Evolutionary conservation across 2,113 vertebrate species (phyloP).

Genomic region (Hemichromis elongatus): DNA sequence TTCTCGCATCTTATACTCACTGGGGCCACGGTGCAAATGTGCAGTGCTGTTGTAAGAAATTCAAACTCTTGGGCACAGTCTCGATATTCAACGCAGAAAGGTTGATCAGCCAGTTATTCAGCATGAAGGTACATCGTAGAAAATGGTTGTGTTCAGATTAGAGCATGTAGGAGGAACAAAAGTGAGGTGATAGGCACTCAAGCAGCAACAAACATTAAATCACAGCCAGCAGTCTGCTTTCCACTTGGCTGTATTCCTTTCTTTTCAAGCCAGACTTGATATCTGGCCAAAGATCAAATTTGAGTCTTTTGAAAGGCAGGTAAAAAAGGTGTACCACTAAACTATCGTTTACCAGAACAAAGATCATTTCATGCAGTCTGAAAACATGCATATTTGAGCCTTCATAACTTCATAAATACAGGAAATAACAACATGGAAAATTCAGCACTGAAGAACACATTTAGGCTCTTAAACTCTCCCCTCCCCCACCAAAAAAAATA

Average conservation of each 20-base stretch:
- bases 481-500: no score
- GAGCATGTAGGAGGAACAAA: neutral
- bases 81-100: neutral
- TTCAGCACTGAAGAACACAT: neutral
- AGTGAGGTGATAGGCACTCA: neutral
- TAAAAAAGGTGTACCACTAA: neutral
- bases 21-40: neutral
- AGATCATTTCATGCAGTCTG: neutral
- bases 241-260: neutral
- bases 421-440: neutral
- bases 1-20: neutral
- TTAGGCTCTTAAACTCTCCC: neutral
- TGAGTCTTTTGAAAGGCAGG: neutral
- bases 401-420: neutral
- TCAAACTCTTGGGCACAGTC: neutral
- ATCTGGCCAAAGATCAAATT: neutral
- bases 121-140: neutral
- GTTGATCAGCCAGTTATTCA: neutral
- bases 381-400: neutral
- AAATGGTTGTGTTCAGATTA: neutral
- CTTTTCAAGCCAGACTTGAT: neutral
- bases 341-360: neutral
- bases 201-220: conserved; percentile 6
- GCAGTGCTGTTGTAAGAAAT: neutral
- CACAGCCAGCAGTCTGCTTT: neutral